Evolutionary conservation across 1,140 invertebrate species (phyloP).

Genomic region (Leptinotarsa lineolata): DNA sequence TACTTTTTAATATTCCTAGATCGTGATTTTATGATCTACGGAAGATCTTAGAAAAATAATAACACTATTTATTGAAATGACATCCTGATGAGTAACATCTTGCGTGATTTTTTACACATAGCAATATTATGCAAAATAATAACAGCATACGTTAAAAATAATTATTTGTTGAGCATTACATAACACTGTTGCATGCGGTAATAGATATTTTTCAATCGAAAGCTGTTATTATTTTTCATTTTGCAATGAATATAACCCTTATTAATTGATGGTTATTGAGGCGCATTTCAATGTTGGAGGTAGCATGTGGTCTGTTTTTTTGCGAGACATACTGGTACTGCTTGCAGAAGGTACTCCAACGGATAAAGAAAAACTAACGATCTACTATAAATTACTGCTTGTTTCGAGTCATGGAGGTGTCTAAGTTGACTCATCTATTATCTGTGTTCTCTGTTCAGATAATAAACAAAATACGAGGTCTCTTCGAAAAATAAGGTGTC

Average conservation of each 20-base stretch:
- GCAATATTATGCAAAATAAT: conserved; percentile 21
- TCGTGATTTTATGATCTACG: background rate
- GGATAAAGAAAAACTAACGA: background rate
- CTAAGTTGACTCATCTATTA: no score
- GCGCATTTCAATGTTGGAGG: conserved; percentile 7
- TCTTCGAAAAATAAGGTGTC: no score
- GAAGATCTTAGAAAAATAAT: conserved; percentile 9
- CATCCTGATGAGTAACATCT: conserved; percentile 9
- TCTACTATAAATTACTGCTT: background rate
- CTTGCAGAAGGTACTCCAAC: background rate
- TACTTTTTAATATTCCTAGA: background rate
- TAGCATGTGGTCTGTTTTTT: conserved; percentile 10
- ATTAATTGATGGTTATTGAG: conserved; percentile 8
- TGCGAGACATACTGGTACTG: background rate
- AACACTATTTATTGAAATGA: conserved; percentile 16
- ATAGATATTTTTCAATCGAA: conserved; percentile 13
- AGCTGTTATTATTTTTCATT: conserved; percentile 9
- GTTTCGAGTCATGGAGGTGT: no score
- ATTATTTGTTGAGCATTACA: conserved; percentile 17
- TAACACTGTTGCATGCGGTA: conserved; percentile 20
- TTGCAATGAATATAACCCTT: conserved; percentile 19
- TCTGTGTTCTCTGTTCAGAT: no score
- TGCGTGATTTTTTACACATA: conserved; percentile 21
- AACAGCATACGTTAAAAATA: conserved; percentile 18
- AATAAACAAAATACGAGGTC: no score